Base-by-base conservation (phyloP, 2,113 vertebrate species). In the Gorilla gorilla region DNA sequence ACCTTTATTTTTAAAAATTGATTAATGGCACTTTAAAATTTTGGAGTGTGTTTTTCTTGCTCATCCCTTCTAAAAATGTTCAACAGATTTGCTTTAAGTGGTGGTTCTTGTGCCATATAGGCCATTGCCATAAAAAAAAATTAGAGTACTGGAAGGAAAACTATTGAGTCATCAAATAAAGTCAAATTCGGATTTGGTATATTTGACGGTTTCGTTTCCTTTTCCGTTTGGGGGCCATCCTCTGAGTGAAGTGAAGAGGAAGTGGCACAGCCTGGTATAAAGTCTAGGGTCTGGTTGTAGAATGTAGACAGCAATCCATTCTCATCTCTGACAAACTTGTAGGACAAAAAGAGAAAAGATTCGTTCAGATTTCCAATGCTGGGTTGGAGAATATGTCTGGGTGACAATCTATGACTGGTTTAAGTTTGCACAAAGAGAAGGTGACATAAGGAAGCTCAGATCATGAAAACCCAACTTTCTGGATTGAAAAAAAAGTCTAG, bases 11-110 rank as follows among this genome's bases (percentile, higher is more conserved):
- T 59, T 45, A 80, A 89, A 86, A 94, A 92, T 81, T 86, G 66
- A 84, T 93, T 96, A 97, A 96, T 87, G 93, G 96, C 97, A 96
- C 96, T 96, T 97, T 59, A n/a, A 97, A 89, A 93, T 76, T 92
- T 95, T 66, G 45, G 72, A 52, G 61, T 87, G 57, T 89, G 25
- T 92, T 81, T 93, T 89, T 88, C 43, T 90, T 93, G 78, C 40
- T 88, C 45, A n/a, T 86, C 72, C 57, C 73, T 90, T 95, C 35
- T 27, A 55, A 80, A 66, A 78, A 68, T 85, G 85, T 96, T 75
- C 92, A 91, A 64, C 20, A 83, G 57, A 84, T 40, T 89, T 94
- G 38, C 30, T 87, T 68, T 59, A 80, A 79, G 70, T 35, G 78
- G 61, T 7, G 5, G 82, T 75, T 73, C 52, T 81, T 64, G 43